Evolutionary conservation across 2,888 invertebrate genomes (phyloP), one percentile per base, ranked within the genome.

Genomic region (Labia minor): DNA sequence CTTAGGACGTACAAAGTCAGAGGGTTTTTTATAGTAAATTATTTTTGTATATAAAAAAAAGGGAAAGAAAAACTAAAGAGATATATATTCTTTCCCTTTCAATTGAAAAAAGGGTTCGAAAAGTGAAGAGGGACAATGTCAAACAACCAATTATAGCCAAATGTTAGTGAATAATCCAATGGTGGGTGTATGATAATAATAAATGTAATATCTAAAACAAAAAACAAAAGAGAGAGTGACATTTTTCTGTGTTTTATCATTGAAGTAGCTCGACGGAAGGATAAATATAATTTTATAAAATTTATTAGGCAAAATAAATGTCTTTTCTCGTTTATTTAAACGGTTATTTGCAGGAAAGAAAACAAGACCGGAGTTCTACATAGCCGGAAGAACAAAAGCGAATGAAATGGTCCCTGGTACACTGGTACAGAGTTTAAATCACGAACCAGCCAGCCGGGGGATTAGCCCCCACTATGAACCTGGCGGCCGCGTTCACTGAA

Each of bases 241-340:
- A 49, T 49, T 49, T 49, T 49, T n/a, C 16, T 16, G 14, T 49
- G 49, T 49, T 49, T 49, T 49, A 49, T 49, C n/a, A 49, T 49
- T 49, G n/a, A n/a, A n/a, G n/a, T 49, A 3, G 2, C 49, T 14
- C 49, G 49, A 49, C 49, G 49, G 49, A 49, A 49, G 49, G 49
- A 49, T n/a, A 14, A 49, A 49, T 49, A 49, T 49, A 49, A 49
- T 49, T 49, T 49, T 49, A 49, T 16, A 49, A 49, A 49, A 49
- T 49, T 49, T 49, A 49, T 49, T 49, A 49, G 49, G 49, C 49
- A 49, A 49, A 49, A 49, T 49, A 49, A 49, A 49, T 49, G 49
- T 49, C 49, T 49, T 49, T 49, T 49, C 49, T 49, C 49, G 49
- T 49, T 49, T 49, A 49, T 49, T 49, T 49, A 49, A 49, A 49